A percentile compares a stretch with the other conserved stretches of the same genome.
phyloP scores from a whole-genome alignment of 53 echinoderm and acorn worm species.

The Pentamera pediparva region DNA sequence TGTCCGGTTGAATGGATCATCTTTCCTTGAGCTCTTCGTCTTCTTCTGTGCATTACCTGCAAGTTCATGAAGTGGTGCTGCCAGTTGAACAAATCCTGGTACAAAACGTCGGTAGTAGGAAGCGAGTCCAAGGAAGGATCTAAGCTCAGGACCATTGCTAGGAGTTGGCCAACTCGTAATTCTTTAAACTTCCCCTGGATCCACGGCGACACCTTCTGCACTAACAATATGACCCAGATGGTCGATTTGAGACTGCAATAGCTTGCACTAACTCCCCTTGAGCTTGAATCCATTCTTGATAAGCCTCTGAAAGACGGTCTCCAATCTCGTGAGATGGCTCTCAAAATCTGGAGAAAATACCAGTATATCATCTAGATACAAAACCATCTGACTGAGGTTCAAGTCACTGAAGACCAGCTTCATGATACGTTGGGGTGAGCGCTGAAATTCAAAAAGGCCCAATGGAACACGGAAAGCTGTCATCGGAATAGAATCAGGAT shows the following conservation, averaged over 20 bases:
- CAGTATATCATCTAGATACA: constrained; percentile 46
- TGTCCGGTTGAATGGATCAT: too few relatives aligned
- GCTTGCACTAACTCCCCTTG: constrained; percentile 37
- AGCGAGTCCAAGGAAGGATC: constrained; percentile 44
- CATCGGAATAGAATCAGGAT: constrained; percentile 26
- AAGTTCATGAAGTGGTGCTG: constrained; percentile 34
- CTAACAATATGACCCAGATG: constrained; percentile 46
- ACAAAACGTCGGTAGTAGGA: constrained; percentile 56
- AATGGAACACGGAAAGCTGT: constrained; percentile 48
- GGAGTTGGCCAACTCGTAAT: constrained; percentile 38
- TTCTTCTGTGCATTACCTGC: constrained; percentile 17
- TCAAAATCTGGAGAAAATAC: constrained; percentile 35
- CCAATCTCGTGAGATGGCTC: constrained; percentile 27
- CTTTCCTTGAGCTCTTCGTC: neutral
- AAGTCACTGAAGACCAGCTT: constrained; percentile 39
- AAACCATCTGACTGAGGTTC: constrained; percentile 28
- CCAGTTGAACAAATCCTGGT: constrained; percentile 34
- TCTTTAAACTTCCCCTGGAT: constrained; percentile 26
- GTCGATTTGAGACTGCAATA: constrained; percentile 15
- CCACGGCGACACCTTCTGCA: constrained; percentile 23
- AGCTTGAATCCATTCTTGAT: constrained; percentile 25
- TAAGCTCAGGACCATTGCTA: neutral
- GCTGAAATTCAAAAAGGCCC: constrained; percentile 36
- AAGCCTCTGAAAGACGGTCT: constrained; percentile 32
- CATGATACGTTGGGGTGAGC: constrained; percentile 33